Base-by-base conservation (phyloP, 2,888 invertebrate species). In the Anthoptus insignis region DNA sequence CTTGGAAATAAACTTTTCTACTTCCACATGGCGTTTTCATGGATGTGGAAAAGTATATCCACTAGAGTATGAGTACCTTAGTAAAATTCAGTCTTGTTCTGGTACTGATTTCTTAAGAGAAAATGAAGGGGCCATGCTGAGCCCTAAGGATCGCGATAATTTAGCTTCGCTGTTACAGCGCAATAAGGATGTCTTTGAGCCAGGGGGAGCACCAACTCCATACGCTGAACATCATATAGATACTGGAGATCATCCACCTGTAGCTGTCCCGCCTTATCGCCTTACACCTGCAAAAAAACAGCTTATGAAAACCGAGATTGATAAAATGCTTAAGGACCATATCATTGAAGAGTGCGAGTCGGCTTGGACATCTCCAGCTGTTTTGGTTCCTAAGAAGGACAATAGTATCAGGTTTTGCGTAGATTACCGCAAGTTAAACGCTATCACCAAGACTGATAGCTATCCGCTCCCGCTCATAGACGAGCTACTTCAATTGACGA, bases 381-480 rank as follows among this genome's bases (percentile, higher is more conserved):
- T 86, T 0, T 64, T 84, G 49, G 78, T 86, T 3, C 79, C 79
- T 1, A 87, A 85, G 63, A 73, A 69, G 54, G 73, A 79, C 68
- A 81, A 77, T 22, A 59, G 61, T 7, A 50, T 70, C 14, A 65
- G 83, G 9, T 65, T 84, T 21, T 82, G 84, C 64, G 73, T 83
- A 0, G 82, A 86, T 56, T 86, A 83, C 53, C 67, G 83, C 0
- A 66, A 53, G 11, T 37, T 76, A 1, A 73, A 75, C 19, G 50
- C 64, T 7, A 42, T 75, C 4, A 77, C 73, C 0, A 71, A 70
- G 24, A 50, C 66, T 27, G 70, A 72, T 75, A 42, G 76, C 63
- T 87, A 86, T 47, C 83, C 83, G 0, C 57, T 86, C 13, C 86
- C 87, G 1, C 60, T 76, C 3, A 83, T 88, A 24, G 86, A 86